Conservation (phyloP, 2,113 vertebrate genomes). For the Cyprichromis sp. region DNA sequence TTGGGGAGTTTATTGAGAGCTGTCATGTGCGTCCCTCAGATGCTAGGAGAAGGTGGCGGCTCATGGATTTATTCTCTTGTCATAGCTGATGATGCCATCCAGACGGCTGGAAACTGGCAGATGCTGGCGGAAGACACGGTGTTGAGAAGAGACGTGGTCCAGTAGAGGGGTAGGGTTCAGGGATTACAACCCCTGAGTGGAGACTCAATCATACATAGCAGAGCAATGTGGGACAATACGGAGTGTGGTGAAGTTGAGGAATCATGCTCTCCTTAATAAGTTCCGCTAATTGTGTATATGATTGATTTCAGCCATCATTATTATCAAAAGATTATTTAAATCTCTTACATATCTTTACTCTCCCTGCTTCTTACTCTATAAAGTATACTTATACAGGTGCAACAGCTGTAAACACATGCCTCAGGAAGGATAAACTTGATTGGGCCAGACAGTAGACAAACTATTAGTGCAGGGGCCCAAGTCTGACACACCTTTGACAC, state of each 20-base stretch:
- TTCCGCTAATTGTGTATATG: constrained; percentile 34
- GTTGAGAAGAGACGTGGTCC: constrained; percentile 10
- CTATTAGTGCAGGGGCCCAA: constrained; percentile 7
- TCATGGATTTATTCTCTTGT: constrained; percentile 67
- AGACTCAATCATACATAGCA: constrained; percentile 57
- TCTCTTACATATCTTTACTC: constrained; percentile 10
- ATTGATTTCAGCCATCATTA: constrained; percentile 42
- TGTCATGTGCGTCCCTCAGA: constrained; percentile 47
- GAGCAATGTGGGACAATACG: constrained; percentile 18
- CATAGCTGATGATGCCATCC: constrained; percentile 60
- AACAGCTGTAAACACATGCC: constrained; percentile 26
- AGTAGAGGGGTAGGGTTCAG: constrained; percentile 55
- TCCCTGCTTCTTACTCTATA: neutral
- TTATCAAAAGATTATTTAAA: constrained; percentile 26
- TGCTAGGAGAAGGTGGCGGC: constrained; percentile 19
- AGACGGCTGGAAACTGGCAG: constrained; percentile 27
- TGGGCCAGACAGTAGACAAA: neutral
- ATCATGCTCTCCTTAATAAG: constrained; percentile 19
- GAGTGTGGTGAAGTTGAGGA: neutral
- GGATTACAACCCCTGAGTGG: constrained; percentile 49
- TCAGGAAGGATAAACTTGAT: constrained; percentile 14
- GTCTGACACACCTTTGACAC: constrained; percentile 46
- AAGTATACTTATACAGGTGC: neutral
- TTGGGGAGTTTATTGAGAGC: constrained; percentile 66
- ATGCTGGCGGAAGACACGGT: constrained; percentile 24